A percentile compares a stretch with the other conserved stretches of the same genome.
phyloP scores from a whole-genome alignment of 2,888 invertebrate genomes.

The Euplagia quadripunctaria region DNA sequence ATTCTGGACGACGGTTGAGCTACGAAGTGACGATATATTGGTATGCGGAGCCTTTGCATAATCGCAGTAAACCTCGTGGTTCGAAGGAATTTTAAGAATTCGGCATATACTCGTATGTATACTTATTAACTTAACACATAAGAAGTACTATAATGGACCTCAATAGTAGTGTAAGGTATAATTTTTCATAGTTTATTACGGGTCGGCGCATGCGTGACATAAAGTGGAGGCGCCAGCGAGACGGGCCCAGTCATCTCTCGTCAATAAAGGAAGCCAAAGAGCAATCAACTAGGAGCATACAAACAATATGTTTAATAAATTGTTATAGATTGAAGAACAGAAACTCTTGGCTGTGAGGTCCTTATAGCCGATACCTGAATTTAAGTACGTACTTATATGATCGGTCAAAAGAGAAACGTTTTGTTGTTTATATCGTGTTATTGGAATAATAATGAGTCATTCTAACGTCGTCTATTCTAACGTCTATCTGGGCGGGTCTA shows the following conservation, averaged over 20 bases:
- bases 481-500: too few relatives aligned
- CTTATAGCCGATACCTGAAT: conserved; percentile 17
- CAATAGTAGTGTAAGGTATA: conserved; percentile 14
- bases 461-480: too few relatives aligned
- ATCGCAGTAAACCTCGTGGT: too few relatives aligned
- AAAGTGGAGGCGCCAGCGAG: conserved; percentile 71
- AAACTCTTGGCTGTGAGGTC: conserved; percentile 6
- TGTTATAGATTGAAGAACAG: conserved; percentile 49
- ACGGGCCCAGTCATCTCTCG: conserved; percentile 75
- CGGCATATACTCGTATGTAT: too few relatives aligned
- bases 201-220: conserved; percentile 54
- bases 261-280: conserved; percentile 82
- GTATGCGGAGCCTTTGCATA: too few relatives aligned
- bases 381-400: background rate
- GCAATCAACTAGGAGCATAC: conserved; percentile 70
- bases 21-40: too few relatives aligned
- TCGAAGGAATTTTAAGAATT: too few relatives aligned
- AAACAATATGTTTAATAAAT: conserved; percentile 54
- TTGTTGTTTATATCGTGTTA: background rate
- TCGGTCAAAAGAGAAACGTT: background rate
- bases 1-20: too few relatives aligned
- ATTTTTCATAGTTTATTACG: conserved; percentile 42
- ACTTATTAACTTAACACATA: too few relatives aligned
- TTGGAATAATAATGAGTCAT: background rate
- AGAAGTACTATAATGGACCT: conserved; percentile 2